Evolutionary conservation across 2,888 invertebrate species (phyloP).

Genomic region (Tuberolachnus salignus): DNA sequence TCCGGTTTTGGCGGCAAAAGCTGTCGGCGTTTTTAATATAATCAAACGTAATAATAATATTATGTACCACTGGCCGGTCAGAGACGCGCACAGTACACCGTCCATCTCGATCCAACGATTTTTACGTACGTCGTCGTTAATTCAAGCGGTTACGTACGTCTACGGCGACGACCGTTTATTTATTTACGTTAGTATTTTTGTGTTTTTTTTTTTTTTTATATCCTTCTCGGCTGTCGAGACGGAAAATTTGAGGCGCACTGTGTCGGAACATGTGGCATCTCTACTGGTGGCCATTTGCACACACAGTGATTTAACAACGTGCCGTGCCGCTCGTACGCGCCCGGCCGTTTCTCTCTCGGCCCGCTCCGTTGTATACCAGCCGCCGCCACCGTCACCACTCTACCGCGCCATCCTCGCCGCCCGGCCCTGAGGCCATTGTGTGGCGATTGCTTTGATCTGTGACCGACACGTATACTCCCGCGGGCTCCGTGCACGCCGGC

Average conservation of each 20-base stretch:
- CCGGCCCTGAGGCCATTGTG: constrained; percentile 48
- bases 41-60: too few relatives aligned
- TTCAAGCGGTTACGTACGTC: neutral
- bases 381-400: neutral
- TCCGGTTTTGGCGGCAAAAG: too few relatives aligned
- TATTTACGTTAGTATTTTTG: too few relatives aligned
- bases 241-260: constrained; percentile 49
- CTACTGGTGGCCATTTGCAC: constrained; percentile 47
- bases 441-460: constrained; percentile 56
- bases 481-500: neutral
- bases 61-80: too few relatives aligned
- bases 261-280: constrained; percentile 34
- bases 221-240: neutral
- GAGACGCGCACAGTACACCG: too few relatives aligned
- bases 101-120: neutral
- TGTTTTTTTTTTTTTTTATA: neutral
- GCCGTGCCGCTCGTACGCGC: neutral
- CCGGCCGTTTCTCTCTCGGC: neutral
- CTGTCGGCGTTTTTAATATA: too few relatives aligned
- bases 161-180: neutral
- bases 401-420: constrained; percentile 6
- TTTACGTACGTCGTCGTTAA: too few relatives aligned
- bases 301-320: constrained; percentile 24
- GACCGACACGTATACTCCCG: constrained; percentile 53
- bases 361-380: neutral